These are phyloP conservation scores for Pammene fasciana DNA, from an alignment of 2,888 invertebrate genomes.

Conservation along the genomic window DNA sequence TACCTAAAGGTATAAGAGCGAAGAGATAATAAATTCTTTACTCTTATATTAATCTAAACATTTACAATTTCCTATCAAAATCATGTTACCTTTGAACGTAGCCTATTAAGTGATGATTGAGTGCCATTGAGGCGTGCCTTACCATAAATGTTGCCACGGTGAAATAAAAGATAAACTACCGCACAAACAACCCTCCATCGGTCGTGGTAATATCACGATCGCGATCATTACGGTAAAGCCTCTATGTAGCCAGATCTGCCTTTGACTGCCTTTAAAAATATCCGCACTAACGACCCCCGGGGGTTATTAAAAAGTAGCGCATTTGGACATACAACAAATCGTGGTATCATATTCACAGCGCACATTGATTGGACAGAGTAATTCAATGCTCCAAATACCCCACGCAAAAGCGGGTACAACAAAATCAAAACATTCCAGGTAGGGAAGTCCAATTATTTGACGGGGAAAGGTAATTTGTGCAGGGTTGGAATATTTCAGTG, in stretches of 20 bases:
- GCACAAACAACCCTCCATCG: neutral
- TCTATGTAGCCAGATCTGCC: neutral
- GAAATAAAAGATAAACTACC: conserved; percentile 10
- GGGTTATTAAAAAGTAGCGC: conserved; percentile 2
- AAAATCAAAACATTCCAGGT: conserved; percentile 43
- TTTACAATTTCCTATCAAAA: neutral
- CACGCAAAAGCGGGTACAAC: conserved; percentile 30
- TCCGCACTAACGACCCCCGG: neutral
- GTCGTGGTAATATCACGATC: neutral
- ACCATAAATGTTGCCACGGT: conserved; percentile 4
- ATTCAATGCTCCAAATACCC: conserved; percentile 33
- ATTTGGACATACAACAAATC: conserved; percentile 4
- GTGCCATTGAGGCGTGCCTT: neutral
- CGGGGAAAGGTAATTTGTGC: conserved; percentile 41
- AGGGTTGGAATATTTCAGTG: conserved; percentile 38
- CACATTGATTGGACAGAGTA: conserved; percentile 26
- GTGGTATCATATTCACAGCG: conserved; percentile 19
- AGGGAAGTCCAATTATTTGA: conserved; percentile 41
- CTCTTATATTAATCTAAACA: no score
- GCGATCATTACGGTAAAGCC: conserved; percentile 3
- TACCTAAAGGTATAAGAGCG: no score
- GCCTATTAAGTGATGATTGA: neutral
- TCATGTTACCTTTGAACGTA: neutral
- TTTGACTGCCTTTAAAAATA: conserved; percentile 4
- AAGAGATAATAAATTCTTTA: no score